These are phyloP conservation scores for Macroramphosus scolopax DNA, from an alignment of 2,797 vertebrate genomes.

Conservation along the genomic window DNA sequence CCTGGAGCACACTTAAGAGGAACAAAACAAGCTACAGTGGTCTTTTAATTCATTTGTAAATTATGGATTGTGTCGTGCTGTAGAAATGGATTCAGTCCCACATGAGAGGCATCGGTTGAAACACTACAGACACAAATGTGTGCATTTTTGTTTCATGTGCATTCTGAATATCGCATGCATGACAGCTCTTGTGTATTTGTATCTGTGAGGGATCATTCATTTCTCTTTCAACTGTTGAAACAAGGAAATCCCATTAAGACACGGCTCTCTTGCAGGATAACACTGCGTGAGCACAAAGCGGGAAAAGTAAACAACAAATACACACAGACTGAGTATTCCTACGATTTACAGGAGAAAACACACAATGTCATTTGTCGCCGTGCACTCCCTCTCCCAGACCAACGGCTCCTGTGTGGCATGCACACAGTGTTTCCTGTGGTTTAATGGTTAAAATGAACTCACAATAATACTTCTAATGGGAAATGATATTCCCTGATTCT, in stretches of 20 bases:
- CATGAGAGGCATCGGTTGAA: conserved; percentile 15
- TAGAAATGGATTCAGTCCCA: conserved; percentile 37
- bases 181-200: conserved; percentile 34
- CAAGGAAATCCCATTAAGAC: conserved; percentile 59
- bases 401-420: too few species aligned
- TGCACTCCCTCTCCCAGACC: too few species aligned
- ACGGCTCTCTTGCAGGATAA: conserved; percentile 40
- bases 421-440: too few species aligned
- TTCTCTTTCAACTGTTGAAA: conserved; percentile 58
- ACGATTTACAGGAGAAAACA: conserved; percentile 18
- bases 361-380: too few species aligned
- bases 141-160: conserved; percentile 15
- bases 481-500: conserved; percentile 1
- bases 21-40: conserved; percentile 31
- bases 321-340: conserved; percentile 17
- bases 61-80: conserved; percentile 39
- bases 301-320: conserved; percentile 37
- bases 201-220: conserved; percentile 45
- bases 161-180: conserved; percentile 36
- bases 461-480: background rate
- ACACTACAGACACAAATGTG: conserved; percentile 12
- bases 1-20: conserved; percentile 54
- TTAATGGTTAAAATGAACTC: too few species aligned
- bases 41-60: conserved; percentile 65
- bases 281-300: conserved; percentile 36